Base-by-base conservation (phyloP, 2,888 invertebrate genomes). In the Hyles lineata region DNA sequence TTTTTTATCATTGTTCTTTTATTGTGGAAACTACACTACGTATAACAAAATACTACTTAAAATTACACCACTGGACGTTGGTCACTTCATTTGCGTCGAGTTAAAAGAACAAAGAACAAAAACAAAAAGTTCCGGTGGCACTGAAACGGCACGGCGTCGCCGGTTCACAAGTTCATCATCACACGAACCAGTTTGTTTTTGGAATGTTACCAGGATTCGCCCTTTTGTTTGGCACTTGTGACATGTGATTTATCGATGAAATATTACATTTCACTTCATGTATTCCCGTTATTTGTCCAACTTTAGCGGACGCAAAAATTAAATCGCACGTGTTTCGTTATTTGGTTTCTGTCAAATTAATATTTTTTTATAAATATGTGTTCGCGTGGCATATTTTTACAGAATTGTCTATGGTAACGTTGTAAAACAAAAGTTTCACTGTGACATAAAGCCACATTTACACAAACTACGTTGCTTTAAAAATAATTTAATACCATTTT, bases 81-180 rank as follows among this genome's bases (percentile, higher is more conserved):
- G 85, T 92, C 92, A 93, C 88, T 92, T 92, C 93, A 93, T 94
- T 93, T 92, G 92, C 88, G 82, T 89, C 84, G 88, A 88, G 83
- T 83, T 81, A 90, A 90, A 84, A 83, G 90, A 92, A 94, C 92
- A 93, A 93, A 92, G 92, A 91, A 90, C 83, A 80, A 93, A 93
- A 92, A 93, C 91, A 93, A 92, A 91, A 92, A 86, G 84, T 83
- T 85, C 84, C 80, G 89, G 88, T 89, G 87, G 88, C 89, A 91
- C 89, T 84, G 90, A 91, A 92, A 91, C 88, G 92, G 91, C 91
- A 92, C 90, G 90, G 89, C 87, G 90, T 92, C 90, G 93, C 94
- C 94, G 94, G 94, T 92, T 93, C 91, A 94, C 93, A 92, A 90
- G 92, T 93, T 91, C 93, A 93, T 92, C 92, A 90, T 91, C 87